Base-by-base conservation (phyloP, 2,888 invertebrate species). In the Octonoba sinensis region DNA sequence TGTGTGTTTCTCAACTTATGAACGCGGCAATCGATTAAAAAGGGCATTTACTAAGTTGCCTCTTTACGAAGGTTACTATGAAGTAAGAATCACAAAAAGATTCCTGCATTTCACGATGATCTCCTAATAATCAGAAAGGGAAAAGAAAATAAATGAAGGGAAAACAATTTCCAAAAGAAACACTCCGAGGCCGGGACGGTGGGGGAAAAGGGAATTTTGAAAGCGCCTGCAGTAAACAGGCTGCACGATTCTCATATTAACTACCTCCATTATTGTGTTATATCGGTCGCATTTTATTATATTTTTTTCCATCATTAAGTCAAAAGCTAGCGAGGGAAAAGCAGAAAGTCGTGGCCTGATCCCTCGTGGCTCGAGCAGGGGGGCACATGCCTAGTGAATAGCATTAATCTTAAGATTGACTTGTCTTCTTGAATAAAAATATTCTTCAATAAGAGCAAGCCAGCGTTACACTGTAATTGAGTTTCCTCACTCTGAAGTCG, bases 331-430 rank as follows among this genome's bases (percentile, higher is more conserved):
- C 46, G 54, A 57, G 46, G 74, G 71, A 57, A 47, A 54, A 46
- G 60, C 51, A 49, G 49, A 36, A 49, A 69, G 71, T 71, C 82
- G 57, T 59, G 71, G 71, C 47, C 46, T 66, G 62, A 71, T 76
- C 82, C 82, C 82, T 76, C 76, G 82, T 82, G 82, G 71, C 65
- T 72, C 51, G 57, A 62, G 44, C 62, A 36, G 20, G 57, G 57
- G 65, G 74, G 59, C 73, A 70, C 66, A 56, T 71, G 76, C 77
- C 60, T 76, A 76, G 70, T 60, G 83, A 49, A 69, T 74, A 60
- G 83, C 78, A 83, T 83, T 83, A 83, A 83, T 83, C 83, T 83
- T 78, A 77, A 83, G 78, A 83, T 83, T 78, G 83, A 83, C 83
- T 83, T 83, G 83, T 83, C 83, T 83, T 69, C 83, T 78, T 78